These are phyloP conservation scores for Psittacula derbiana DNA, from an alignment of 2,797 vertebrate species.

Conservation along the genomic window DNA sequence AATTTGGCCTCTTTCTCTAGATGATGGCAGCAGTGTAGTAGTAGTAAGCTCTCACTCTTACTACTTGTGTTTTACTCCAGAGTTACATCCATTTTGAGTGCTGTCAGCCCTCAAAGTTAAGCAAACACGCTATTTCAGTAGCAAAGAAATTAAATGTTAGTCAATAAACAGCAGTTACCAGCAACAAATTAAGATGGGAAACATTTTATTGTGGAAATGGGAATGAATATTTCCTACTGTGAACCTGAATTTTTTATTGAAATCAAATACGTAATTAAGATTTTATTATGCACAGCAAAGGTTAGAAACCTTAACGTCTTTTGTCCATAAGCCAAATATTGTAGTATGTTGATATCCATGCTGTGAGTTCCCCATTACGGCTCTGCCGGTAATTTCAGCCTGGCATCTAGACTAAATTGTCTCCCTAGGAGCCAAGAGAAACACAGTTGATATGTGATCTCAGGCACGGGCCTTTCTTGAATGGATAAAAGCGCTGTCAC, in stretches of 20 bases:
- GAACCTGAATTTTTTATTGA: conserved; percentile 37
- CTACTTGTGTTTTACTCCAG: background rate
- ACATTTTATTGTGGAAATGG: background rate
- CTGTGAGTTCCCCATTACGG: conserved; percentile 36
- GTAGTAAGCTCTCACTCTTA: background rate
- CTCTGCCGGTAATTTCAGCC: conserved; percentile 50
- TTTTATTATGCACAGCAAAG: conserved; percentile 35
- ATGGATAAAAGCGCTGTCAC: conserved; percentile 41
- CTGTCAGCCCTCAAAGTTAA: background rate
- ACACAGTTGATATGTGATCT: conserved; percentile 26
- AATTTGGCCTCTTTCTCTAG: background rate
- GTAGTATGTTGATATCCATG: background rate
- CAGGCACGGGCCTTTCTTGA: conserved; percentile 10
- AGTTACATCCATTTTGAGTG: background rate
- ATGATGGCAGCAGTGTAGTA: background rate
- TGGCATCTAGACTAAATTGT: conserved; percentile 46
- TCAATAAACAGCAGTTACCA: conserved; percentile 15
- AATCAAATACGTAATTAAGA: conserved; percentile 53
- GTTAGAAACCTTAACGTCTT: conserved; percentile 37
- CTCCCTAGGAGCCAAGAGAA: conserved; percentile 35
- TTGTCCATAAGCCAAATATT: conserved; percentile 30
- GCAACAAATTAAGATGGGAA: conserved; percentile 31
- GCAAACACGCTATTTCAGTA: background rate
- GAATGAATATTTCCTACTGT: conserved; percentile 14
- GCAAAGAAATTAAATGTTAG: conserved; percentile 1